Percentiles rank a stretch among this genome's conserved stretches.
Evolutionary conservation across 2,888 invertebrate genomes (phyloP).

Genomic region (Rapana venosa): DNA sequence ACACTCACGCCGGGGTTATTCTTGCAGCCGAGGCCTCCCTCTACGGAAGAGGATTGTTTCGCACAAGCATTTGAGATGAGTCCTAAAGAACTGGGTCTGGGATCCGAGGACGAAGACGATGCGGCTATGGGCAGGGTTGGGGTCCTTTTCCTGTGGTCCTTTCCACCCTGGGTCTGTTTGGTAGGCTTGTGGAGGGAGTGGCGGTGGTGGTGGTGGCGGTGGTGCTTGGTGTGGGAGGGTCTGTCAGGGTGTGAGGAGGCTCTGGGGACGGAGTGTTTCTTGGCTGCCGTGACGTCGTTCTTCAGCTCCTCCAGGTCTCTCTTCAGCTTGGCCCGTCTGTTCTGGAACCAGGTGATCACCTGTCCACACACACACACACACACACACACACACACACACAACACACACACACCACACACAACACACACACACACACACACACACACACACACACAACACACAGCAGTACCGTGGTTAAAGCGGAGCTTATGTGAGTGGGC

Average conservation of each 20-base stretch:
- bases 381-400: background rate
- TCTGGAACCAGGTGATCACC: constrained; percentile 87
- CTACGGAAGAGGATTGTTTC: too few species aligned
- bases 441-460: too few species aligned
- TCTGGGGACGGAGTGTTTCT: constrained; percentile 49
- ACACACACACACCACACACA: too few species aligned
- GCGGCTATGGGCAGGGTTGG: constrained; percentile 14
- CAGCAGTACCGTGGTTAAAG: too few species aligned
- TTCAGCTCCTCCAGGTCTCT: constrained; percentile 96
- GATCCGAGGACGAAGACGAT: background rate
- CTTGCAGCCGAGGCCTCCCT: too few species aligned
- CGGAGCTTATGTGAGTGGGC: too few species aligned
- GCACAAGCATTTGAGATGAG: too few species aligned
- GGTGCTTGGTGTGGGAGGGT: constrained; percentile 5
- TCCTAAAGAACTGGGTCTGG: background rate
- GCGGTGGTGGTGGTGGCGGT: constrained; percentile 37
- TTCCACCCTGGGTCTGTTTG: background rate
- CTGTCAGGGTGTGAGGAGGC: constrained; percentile 37
- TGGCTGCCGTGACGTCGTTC: constrained; percentile 90
- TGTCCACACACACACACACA: background rate
- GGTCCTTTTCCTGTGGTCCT: background rate
- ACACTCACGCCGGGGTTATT: background rate
- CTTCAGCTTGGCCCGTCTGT: constrained; percentile 84
- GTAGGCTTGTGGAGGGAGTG: background rate
- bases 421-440: too few species aligned